A percentile compares a stretch with the other conserved stretches of the same genome.
Evolutionary conservation across 2,797 vertebrate species (phyloP).

Genomic region (Sternotherus odoratus): DNA sequence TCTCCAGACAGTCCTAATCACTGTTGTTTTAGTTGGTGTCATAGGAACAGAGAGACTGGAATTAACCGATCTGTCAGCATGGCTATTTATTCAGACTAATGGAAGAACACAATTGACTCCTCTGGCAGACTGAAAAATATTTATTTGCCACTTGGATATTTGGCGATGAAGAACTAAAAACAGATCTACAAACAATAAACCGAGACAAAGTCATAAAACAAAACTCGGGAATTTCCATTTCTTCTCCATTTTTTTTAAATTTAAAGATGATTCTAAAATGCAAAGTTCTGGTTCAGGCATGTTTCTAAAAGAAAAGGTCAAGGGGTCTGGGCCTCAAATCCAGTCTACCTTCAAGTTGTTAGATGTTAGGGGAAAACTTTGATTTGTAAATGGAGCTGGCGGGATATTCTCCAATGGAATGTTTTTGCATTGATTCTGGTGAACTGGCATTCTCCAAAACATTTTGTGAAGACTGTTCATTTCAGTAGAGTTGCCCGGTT

Average conservation of each 20-base stretch:
- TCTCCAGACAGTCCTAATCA: background rate
- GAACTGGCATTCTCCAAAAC: background rate
- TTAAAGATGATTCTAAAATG: background rate
- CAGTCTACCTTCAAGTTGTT: background rate
- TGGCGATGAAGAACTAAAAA: background rate
- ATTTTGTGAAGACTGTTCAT: slow-evolving; percentile 24
- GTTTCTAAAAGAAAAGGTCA: background rate
- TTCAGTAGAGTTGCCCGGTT: background rate
- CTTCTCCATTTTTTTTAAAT: background rate
- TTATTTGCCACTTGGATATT: background rate
- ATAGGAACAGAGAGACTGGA: background rate
- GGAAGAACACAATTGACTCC: background rate
- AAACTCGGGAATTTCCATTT: background rate
- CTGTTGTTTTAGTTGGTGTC: accelerated
- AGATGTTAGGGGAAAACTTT: background rate
- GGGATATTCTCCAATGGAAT: background rate
- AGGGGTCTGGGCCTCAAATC: background rate
- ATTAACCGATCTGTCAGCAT: background rate
- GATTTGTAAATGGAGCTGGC: background rate
- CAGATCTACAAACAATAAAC: background rate
- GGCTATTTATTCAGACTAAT: background rate
- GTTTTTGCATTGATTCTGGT: background rate
- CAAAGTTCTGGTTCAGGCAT: background rate
- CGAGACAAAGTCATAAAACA: background rate
- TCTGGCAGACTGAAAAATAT: background rate